A percentile compares a stretch with the other conserved stretches of the same genome.
Conservation (phyloP, 2,113 vertebrate species). For the human region DNA sequence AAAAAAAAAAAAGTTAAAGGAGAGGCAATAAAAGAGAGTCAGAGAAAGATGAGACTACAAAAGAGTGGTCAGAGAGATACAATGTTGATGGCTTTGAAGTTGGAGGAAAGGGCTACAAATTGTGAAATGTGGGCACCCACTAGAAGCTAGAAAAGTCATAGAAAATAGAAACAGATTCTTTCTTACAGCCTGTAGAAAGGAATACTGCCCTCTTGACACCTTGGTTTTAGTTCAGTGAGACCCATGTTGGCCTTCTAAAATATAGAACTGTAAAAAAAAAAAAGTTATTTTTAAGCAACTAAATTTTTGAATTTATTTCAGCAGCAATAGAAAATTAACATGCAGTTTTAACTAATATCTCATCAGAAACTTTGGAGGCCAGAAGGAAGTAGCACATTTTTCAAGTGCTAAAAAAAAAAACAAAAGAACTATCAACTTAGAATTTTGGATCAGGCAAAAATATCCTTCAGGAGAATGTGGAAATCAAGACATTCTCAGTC, state of each 20-base stretch:
- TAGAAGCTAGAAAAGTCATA: neutral
- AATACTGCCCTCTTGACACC: neutral
- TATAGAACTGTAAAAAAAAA: neutral
- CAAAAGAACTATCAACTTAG: neutral
- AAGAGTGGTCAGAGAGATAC: neutral
- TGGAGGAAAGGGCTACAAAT: neutral
- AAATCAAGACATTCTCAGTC: neutral
- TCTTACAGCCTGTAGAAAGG: neutral
- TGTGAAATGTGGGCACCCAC: neutral
- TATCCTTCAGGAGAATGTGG: neutral
- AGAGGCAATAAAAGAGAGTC: neutral
- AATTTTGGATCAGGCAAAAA: neutral
- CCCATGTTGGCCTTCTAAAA: neutral
- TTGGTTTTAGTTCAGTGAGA: neutral
- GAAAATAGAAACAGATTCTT: neutral
- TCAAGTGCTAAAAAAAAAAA: neutral
- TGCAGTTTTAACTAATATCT: neutral
- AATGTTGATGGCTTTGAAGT: neutral
- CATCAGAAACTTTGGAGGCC: neutral
- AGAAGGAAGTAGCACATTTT: neutral
- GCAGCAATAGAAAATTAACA: neutral
- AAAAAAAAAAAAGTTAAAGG: no score
- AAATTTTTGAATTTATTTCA: neutral
- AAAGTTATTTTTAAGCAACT: neutral
- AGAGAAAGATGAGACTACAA: neutral